A percentile compares a stretch with the other conserved stretches of the same genome.
Evolutionary conservation across 2,888 invertebrate genomes (phyloP).

Genomic region (Mesorhabditis spiculigera): DNA sequence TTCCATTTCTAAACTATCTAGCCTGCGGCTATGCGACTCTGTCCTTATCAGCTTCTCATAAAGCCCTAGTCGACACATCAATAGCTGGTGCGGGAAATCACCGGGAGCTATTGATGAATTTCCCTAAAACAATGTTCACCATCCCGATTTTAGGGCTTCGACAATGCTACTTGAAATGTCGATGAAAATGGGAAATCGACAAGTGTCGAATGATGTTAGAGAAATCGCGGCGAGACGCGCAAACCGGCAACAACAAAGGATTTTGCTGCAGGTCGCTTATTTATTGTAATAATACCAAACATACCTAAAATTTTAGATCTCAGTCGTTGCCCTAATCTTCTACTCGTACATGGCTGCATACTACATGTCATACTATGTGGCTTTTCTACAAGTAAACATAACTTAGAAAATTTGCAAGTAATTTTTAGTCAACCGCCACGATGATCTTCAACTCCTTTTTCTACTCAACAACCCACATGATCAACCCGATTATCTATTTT

Average conservation of each 20-base stretch:
- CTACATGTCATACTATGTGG: constrained; percentile 53
- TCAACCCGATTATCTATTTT: constrained; percentile 57
- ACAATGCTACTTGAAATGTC: constrained; percentile 57
- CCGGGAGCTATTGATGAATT: no score
- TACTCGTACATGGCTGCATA: constrained; percentile 56
- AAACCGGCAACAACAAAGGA: constrained; percentile 54
- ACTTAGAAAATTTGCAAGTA: constrained; percentile 7
- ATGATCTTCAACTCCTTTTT: constrained; percentile 57
- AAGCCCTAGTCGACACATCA: no score
- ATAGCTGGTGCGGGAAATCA: no score
- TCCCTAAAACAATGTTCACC: not conserved
- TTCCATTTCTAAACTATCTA: no score
- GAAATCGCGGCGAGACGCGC: constrained; percentile 49
- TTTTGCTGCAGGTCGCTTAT: constrained; percentile 47
- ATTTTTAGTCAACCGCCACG: constrained; percentile 37
- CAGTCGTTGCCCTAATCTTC: constrained; percentile 56
- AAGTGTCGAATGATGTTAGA: constrained; percentile 40
- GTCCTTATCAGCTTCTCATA: no score
- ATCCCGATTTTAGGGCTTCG: constrained; percentile 38
- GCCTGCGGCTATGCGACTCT: no score
- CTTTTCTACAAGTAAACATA: no score
- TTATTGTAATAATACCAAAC: constrained; percentile 6
- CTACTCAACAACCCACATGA: constrained; percentile 58
- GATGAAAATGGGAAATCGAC: constrained; percentile 54
- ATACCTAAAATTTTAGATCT: constrained; percentile 43